Conservation (phyloP, 2,113 vertebrate species). For the Raja brachyura region DNA sequence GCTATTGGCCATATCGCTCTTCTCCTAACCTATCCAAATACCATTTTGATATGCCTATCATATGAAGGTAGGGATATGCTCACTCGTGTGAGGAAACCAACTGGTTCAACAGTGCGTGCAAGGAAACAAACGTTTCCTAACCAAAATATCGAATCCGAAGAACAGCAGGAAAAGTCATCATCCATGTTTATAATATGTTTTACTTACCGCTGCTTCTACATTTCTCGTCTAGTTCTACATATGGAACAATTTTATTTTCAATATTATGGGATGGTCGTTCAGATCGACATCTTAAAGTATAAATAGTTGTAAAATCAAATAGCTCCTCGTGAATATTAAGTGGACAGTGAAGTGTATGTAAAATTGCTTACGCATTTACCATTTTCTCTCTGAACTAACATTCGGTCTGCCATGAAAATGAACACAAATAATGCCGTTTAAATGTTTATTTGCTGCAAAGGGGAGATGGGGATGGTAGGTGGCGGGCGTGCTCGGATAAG, state of each 20-base stretch:
- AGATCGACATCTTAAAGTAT: neutral
- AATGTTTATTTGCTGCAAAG: neutral
- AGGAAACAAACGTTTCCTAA: too few species aligned
- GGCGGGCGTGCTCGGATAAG: too few species aligned
- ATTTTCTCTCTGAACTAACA: neutral
- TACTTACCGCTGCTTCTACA: neutral
- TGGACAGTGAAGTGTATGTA: too few species aligned
- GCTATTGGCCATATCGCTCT: too few species aligned
- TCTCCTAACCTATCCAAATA: too few species aligned
- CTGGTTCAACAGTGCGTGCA: too few species aligned
- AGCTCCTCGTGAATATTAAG: neutral
- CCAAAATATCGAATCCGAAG: neutral
- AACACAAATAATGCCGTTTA: neutral
- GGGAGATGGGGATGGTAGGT: too few species aligned
- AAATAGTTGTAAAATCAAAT: neutral
- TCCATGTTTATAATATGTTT: neutral
- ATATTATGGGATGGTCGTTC: neutral
- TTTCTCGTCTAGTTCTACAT: neutral
- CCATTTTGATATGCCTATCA: too few species aligned
- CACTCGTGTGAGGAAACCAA: too few species aligned
- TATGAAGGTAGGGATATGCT: too few species aligned
- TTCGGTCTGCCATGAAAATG: neutral
- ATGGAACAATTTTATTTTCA: neutral
- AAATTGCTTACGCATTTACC: neutral
- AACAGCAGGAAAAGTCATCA: neutral